phyloP scores from a whole-genome alignment of 1,140 invertebrate species.

The Brachionus koreanus region DNA sequence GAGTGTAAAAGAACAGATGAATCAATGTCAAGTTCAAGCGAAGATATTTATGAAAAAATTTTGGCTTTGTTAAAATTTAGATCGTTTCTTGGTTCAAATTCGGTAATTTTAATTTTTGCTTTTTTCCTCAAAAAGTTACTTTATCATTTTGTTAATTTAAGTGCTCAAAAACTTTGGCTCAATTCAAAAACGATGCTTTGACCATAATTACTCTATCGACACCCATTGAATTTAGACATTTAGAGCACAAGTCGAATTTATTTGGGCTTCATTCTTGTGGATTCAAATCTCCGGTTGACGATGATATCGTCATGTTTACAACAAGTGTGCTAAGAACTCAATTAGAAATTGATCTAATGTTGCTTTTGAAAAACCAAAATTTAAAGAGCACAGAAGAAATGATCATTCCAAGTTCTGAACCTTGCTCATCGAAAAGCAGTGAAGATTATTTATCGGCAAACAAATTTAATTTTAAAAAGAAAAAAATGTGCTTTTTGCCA shows the following conservation, averaged over 20 bases:
- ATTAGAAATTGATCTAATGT: constrained; percentile 38
- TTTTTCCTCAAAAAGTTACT: background rate
- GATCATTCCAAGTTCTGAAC: constrained; percentile 71
- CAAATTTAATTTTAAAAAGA: constrained; percentile 51
- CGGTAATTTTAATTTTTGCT: background rate
- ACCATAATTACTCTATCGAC: constrained; percentile 3
- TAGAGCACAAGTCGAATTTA: background rate
- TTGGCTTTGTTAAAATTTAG: background rate
- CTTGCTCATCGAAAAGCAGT: constrained; percentile 72
- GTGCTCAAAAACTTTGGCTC: constrained; percentile 5
- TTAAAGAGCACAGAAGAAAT: background rate
- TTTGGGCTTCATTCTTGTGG: background rate
- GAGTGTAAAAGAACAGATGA: background rate
- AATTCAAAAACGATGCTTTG: constrained; percentile 21
- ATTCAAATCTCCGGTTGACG: constrained; percentile 19
- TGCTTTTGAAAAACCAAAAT: constrained; percentile 10
- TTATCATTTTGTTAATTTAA: background rate
- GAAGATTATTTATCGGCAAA: constrained; percentile 61
- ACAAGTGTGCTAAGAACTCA: constrained; percentile 27
- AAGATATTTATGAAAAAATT: constrained; percentile 11
- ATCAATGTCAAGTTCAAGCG: background rate
- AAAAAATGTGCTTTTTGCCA: constrained; percentile 74
- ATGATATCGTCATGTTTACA: constrained; percentile 31
- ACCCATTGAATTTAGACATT: constrained; percentile 12
- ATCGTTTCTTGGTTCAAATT: background rate